Conservation (phyloP, 2,888 invertebrate species). For the Chloromyia formosa region DNA sequence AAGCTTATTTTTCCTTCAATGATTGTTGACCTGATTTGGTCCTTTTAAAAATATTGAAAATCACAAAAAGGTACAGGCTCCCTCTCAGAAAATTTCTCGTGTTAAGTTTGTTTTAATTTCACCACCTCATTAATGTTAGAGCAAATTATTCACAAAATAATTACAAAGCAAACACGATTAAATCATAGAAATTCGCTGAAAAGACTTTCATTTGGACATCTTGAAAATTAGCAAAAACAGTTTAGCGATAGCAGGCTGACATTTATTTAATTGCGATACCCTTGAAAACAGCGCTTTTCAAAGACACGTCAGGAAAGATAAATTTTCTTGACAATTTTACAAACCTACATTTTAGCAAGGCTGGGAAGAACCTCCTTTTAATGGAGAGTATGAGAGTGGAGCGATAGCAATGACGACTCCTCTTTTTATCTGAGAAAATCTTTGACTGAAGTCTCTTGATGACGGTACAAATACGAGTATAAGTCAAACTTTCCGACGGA, state of each 20-base stretch:
- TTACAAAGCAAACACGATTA: background rate
- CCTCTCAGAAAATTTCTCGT: too few species aligned
- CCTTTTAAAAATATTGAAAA: too few species aligned
- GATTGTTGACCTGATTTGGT: too few species aligned
- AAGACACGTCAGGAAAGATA: background rate
- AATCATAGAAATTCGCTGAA: background rate
- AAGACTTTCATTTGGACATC: background rate
- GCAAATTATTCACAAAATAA: background rate
- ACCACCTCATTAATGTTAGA: background rate
- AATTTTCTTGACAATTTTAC: background rate
- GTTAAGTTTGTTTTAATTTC: background rate
- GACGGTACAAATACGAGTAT: background rate
- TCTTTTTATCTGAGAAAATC: background rate
- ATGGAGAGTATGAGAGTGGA: background rate
- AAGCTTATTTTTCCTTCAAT: too few species aligned
- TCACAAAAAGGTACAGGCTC: too few species aligned
- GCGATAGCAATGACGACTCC: background rate
- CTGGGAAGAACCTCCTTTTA: background rate
- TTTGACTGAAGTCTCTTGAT: background rate
- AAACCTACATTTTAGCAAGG: background rate
- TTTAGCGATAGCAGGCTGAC: background rate
- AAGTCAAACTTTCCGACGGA: background rate
- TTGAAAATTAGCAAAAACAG: background rate
- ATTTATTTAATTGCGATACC: background rate
- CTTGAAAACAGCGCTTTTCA: background rate